Evolutionary conservation across 2,113 vertebrate species (phyloP).

Genomic region (Vireo altiloquus): DNA sequence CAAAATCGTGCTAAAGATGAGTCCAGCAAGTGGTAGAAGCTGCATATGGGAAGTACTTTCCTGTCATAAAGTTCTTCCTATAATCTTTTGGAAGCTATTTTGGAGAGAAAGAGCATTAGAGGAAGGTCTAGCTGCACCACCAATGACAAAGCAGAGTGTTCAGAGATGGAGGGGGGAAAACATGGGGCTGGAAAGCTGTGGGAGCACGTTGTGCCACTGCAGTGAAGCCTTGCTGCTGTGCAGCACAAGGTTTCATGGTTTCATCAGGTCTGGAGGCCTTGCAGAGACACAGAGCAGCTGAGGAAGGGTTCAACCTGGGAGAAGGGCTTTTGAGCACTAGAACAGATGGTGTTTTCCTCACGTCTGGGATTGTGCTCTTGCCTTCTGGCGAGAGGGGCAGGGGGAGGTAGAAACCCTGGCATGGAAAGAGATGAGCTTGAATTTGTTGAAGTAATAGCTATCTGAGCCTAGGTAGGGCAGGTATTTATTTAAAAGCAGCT

Average conservation of each 20-base stretch:
- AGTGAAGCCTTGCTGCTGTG: background rate
- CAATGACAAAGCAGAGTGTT: background rate
- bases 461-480: background rate
- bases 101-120: background rate
- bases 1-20: background rate
- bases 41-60: background rate
- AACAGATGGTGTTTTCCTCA: background rate
- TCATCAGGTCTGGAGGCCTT: background rate
- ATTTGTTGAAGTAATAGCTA: background rate
- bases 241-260: background rate
- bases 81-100: background rate
- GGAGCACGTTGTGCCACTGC: background rate
- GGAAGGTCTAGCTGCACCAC: background rate
- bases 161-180: background rate
- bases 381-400: background rate
- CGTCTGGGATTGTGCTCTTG: background rate
- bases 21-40: background rate
- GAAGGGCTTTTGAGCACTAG: background rate
- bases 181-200: rapidly evolving
- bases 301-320: background rate
- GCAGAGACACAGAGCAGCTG: background rate
- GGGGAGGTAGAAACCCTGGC: background rate
- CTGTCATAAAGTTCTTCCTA: background rate
- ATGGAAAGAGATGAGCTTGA: background rate
- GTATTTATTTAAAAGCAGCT: background rate